Base-by-base conservation (phyloP, 2,113 vertebrate species). In the Lophochroa leadbeateri region DNA sequence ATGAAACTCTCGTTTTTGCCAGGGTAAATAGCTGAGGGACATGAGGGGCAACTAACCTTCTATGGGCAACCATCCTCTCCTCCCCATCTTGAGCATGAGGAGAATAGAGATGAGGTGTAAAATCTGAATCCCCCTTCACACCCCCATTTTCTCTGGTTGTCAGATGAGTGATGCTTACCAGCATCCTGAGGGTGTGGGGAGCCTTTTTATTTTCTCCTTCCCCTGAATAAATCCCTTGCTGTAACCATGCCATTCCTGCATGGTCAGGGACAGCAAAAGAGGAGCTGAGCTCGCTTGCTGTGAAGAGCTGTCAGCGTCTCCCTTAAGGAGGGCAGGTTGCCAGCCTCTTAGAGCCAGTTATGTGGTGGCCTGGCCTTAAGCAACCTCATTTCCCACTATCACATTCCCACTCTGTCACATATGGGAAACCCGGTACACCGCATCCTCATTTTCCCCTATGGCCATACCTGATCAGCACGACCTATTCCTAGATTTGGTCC, bases 241-340 rank as follows among this genome's bases (percentile, higher is more conserved):
- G 28, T 33, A 77, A 31, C 47, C 20, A 23, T 17, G 53, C 20
- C 29, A 10, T 27, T 76, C 52, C 60, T 65, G 82, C 46, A 7
- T 18, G 58, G 80, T 50, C 61, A 67, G 55, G 31, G 80, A 58
- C 72, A 94, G 71, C 72, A 81, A 74, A 35, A 90, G 79, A 92
- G 46, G 25, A 86, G 60, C 72, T 60, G 80, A 93, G 71, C 46
- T 70, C 37, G 29, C 67, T 9, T 65, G 53, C 76, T 65, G 13
- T 24, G 69, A 65, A 50, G 33, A 90, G 64, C 80, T 74, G 72
- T 86, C 88, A 86, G 76, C 60, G 82, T 75, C 41, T 92, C 64
- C 60, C 77, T 28, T 28, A 18, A 63, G 46, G 43, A 86, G 63
- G 43, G 72, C 91, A 94, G 28, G 55, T 1, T 91, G 88, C 80